Conservation (phyloP, 2,113 vertebrate genomes). For the Dromaius novaehollandiae region DNA sequence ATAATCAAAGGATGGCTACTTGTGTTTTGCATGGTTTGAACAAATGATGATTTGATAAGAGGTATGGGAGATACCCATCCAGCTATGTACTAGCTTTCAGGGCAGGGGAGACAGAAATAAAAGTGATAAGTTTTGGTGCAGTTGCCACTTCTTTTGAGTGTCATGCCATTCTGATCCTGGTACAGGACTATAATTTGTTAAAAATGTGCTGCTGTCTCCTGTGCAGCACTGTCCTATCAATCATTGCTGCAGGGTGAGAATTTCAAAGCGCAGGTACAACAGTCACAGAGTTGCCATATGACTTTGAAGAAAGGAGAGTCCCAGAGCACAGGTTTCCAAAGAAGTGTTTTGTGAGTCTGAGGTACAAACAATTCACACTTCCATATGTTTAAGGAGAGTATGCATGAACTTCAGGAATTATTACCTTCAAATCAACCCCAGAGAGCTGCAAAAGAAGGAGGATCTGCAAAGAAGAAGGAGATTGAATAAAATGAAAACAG, state of each 20-base stretch:
- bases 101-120: background rate
- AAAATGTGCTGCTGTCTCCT: conserved; percentile 5
- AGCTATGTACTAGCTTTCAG: background rate
- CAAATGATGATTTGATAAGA: background rate
- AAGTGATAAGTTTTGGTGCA: background rate
- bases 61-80: background rate
- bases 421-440: background rate
- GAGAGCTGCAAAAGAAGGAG: background rate
- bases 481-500: background rate
- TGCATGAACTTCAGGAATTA: background rate
- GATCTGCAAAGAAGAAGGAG: background rate
- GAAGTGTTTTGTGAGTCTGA: too few relatives aligned
- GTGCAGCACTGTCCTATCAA: background rate
- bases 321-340: background rate
- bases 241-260: background rate
- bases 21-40: background rate
- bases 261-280: background rate
- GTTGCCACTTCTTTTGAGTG: background rate
- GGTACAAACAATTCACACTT: background rate
- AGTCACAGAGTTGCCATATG: background rate
- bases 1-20: background rate
- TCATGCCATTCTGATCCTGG: background rate
- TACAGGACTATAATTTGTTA: conserved; percentile 24
- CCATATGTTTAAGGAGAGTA: background rate
- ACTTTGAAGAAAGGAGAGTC: conserved; percentile 25